phyloP scores from a whole-genome alignment of 2,888 invertebrate species.

The Rhamnusium bicolor region DNA sequence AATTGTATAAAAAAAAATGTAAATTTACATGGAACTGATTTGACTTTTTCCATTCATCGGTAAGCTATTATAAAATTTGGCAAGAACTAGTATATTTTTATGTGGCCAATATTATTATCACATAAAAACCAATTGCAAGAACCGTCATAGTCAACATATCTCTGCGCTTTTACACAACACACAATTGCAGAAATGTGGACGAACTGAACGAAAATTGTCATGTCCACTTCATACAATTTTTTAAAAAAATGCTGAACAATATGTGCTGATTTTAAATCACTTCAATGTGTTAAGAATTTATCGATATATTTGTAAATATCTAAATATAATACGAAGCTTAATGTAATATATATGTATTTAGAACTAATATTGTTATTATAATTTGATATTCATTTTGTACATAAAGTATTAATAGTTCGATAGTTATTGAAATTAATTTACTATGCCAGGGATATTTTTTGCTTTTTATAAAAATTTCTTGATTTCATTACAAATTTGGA shows the following conservation, averaged over 20 bases:
- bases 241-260: conserved; percentile 42
- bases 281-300: conserved; percentile 44
- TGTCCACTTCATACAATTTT: conserved; percentile 44
- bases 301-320: conserved; percentile 55
- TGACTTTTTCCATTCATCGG: not conserved
- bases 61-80: not conserved
- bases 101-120: conserved; percentile 5
- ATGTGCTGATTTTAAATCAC: conserved; percentile 50
- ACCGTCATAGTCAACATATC: conserved; percentile 42
- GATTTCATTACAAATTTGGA: not conserved
- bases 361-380: conserved; percentile 38
- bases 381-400: conserved; percentile 35
- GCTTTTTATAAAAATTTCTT: not conserved
- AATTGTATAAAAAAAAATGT: not conserved
- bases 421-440: conserved; percentile 2
- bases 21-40: not conserved
- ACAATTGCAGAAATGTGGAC: conserved; percentile 38
- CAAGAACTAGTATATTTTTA: not conserved
- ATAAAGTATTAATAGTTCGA: conserved; percentile 30
- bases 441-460: conserved; percentile 27
- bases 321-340: conserved; percentile 54
- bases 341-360: conserved; percentile 57
- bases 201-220: conserved; percentile 52
- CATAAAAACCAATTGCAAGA: conserved; percentile 4
- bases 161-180: conserved; percentile 26